phyloP scores from a whole-genome alignment of 2,888 invertebrate genomes.

The Lasioglossum calceatum region DNA sequence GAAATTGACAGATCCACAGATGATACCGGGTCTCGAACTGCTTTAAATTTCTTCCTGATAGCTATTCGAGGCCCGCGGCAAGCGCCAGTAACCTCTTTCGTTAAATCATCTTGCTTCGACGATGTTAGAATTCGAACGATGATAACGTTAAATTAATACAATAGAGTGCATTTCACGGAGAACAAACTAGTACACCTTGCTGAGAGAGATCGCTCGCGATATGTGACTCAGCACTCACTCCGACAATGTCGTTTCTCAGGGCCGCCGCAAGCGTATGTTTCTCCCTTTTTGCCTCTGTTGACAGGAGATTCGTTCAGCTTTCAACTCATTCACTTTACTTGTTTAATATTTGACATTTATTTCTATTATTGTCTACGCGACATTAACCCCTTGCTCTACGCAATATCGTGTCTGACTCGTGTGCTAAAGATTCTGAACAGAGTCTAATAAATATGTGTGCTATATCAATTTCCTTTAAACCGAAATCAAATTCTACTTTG shows the following conservation, averaged over 20 bases:
- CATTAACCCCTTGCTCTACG: background rate
- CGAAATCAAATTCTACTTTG: too few relatives aligned
- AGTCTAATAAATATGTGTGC: too few relatives aligned
- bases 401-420: too few relatives aligned
- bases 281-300: conserved; percentile 53
- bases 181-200: conserved; percentile 70
- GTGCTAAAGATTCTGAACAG: too few relatives aligned
- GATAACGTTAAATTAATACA: conserved; percentile 50
- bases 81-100: conserved; percentile 36
- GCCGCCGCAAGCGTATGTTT: conserved; percentile 60
- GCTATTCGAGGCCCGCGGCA: conserved; percentile 59
- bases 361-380: background rate
- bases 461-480: too few relatives aligned
- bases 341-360: background rate
- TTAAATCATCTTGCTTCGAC: conserved; percentile 54
- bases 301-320: conserved; percentile 22
- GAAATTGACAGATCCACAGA: conserved; percentile 61
- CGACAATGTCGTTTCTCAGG: conserved; percentile 72
- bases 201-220: conserved; percentile 73
- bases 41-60: conserved; percentile 31
- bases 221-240: conserved; percentile 78
- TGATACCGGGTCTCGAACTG: conserved; percentile 43
- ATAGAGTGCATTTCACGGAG: conserved; percentile 62
- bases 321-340: background rate
- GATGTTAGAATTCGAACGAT: conserved; percentile 21